Conservation (phyloP, 2,888 invertebrate species). For the Melangyna quadrimaculata region DNA sequence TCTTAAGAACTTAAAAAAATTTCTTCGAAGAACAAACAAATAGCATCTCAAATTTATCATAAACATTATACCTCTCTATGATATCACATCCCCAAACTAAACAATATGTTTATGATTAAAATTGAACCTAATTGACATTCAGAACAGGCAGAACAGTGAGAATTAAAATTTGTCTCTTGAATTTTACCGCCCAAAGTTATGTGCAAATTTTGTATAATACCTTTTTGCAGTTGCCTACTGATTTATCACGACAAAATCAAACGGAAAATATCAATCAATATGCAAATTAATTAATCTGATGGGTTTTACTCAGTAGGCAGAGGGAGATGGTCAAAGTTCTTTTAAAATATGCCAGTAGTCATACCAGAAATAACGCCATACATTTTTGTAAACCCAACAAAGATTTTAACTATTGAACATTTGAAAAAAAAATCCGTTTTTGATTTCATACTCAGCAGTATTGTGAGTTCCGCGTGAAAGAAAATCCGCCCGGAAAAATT, state of each 20-base stretch:
- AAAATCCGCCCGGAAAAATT: too few species aligned
- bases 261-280: slow-evolving; percentile 24
- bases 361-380: neutral
- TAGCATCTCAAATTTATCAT: neutral
- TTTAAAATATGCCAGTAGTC: neutral
- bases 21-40: slow-evolving; percentile 1
- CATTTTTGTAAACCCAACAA: neutral
- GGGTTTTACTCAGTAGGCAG: neutral
- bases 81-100: neutral
- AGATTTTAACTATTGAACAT: too few species aligned
- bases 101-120: neutral
- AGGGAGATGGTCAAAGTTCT: neutral
- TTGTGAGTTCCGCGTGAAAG: too few species aligned
- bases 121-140: neutral
- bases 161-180: neutral
- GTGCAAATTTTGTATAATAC: slow-evolving; percentile 15
- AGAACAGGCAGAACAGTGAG: neutral
- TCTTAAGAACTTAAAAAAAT: neutral
- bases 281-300: neutral
- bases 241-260: slow-evolving; percentile 2
- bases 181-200: slow-evolving; percentile 17
- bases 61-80: too few species aligned
- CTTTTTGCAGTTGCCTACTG: neutral
- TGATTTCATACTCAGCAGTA: too few species aligned
- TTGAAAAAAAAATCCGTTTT: too few species aligned